Evolutionary conservation across 2,888 invertebrate genomes (phyloP), one percentile per base, ranked within the genome.

Genomic region (Kuschelorhynchus macadamiae): DNA sequence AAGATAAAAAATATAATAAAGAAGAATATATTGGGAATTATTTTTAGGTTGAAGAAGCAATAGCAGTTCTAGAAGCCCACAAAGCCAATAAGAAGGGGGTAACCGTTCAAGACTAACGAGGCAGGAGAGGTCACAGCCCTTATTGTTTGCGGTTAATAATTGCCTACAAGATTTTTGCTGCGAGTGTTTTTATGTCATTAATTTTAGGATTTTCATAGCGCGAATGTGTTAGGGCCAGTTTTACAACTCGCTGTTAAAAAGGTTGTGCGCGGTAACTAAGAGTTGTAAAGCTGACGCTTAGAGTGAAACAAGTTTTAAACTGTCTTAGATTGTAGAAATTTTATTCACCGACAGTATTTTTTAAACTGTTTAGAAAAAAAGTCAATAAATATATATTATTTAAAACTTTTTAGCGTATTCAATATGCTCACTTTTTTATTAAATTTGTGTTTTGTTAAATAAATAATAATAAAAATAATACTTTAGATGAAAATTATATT

Each of bases 1-100:
- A n/a, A n/a, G n/a, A n/a, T n/a, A n/a, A n/a, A n/a, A n/a, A n/a
- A n/a, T n/a, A n/a, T n/a, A n/a, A n/a, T n/a, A n/a, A n/a, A n/a
- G n/a, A n/a, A n/a, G n/a, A n/a, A n/a, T n/a, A n/a, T n/a, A n/a
- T n/a, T n/a, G n/a, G n/a, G n/a, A n/a, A n/a, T 36, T 36, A 36
- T 42, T 59, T 60, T 42, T 41, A 68, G 63, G 67, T 97, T 68
- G 97, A 98, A 82, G 98, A 98, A 86, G 98, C 98, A 71, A 96
- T 98, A 78, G 96, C 97, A 80, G 98, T 98, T 74, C 88, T 98
- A 80, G 96, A 97, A 86, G 97, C 97, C 80, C 98, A 98, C 85
- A 96, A 96, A 84, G 94, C 93, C 79, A 76, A 73, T 67, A 75
- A 63, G 70, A 77, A 78, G 65, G 76, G 77, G 39, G 75, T 78